Evolutionary conservation across 2,888 invertebrate genomes (phyloP), one percentile per base, ranked within the genome.

Genomic region (Apomyelois bistriatella): DNA sequence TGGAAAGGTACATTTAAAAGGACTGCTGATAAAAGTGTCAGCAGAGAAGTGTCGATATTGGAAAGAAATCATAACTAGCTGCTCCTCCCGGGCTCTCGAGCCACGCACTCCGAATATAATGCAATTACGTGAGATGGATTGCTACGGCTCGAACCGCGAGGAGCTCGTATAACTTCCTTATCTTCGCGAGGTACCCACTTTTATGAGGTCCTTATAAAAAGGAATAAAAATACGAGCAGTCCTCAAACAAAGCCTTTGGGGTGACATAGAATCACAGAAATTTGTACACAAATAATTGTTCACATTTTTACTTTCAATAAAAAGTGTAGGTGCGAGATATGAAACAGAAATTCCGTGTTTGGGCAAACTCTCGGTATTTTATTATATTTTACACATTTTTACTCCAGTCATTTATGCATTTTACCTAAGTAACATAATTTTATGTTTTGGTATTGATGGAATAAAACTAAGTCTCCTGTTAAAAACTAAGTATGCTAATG

Each of bases 91-190:
- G 69, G 66, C 66, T 65, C 66, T 70, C 65, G 68, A 66, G 66
- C 63, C 69, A 73, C 72, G 74, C 74, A 78, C 71, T 71, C 60
- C 65, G 75, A 78, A 80, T 77, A 79, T 82, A 81, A 82, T 79
- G 80, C 78, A 82, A 82, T 82, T 82, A 81, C 78, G 68, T 65
- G 76, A 76, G 78, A 81, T 79, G 76, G 81, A 82, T 81, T 75
- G 78, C 74, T 66, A 58, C 68, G 68, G 70, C 72, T 78, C 69
- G 74, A 76, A 71, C 70, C 65, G 70, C 65, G 72, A 68, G 64
- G 62, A 70, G 65, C 65, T 68, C 70, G 70, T 72, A 76, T 74
- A 76, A 74, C 78, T 75, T 70, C 72, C 75, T 77, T 77, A 79
- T 78, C 77, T 73, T 54, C 60, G 58, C 53, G 57, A 64, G 62